phyloP scores from a whole-genome alignment of 2,113 vertebrate species.

The Passer montanus region DNA sequence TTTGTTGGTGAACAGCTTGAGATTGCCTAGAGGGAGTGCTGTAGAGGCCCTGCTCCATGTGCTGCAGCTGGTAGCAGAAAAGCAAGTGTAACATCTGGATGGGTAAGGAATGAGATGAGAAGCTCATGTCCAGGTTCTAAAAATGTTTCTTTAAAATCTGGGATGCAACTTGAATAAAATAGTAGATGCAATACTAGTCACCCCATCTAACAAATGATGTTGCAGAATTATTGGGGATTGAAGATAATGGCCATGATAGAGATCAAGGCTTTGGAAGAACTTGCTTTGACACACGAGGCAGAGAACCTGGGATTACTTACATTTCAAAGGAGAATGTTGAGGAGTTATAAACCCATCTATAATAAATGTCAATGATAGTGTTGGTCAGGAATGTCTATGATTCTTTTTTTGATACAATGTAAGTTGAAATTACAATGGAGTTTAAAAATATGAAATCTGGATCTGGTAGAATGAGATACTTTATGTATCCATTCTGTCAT shows the following conservation, averaged over 20 bases:
- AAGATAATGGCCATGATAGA: neutral
- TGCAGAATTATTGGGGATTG: neutral
- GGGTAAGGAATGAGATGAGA: neutral
- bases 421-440: neutral
- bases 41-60: neutral
- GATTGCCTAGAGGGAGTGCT: neutral
- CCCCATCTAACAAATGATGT: neutral
- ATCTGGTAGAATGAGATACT: neutral
- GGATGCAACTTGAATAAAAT: neutral
- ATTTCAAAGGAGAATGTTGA: conserved; percentile 6
- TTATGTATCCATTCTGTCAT: neutral
- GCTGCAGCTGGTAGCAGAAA: neutral
- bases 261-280: neutral
- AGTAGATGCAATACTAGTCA: neutral
- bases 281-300: neutral
- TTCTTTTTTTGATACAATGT: neutral
- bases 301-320: conserved; percentile 6
- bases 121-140: neutral
- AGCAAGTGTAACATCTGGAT: neutral
- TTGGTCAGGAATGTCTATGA: neutral
- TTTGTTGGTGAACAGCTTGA: neutral
- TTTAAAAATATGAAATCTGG: neutral
- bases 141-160: neutral
- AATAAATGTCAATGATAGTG: neutral
- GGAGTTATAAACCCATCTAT: neutral